Evolutionary conservation across 2,113 vertebrate species (phyloP), one percentile per base, ranked within the genome.

Genomic region (Plecturocebus donacophilus): DNA sequence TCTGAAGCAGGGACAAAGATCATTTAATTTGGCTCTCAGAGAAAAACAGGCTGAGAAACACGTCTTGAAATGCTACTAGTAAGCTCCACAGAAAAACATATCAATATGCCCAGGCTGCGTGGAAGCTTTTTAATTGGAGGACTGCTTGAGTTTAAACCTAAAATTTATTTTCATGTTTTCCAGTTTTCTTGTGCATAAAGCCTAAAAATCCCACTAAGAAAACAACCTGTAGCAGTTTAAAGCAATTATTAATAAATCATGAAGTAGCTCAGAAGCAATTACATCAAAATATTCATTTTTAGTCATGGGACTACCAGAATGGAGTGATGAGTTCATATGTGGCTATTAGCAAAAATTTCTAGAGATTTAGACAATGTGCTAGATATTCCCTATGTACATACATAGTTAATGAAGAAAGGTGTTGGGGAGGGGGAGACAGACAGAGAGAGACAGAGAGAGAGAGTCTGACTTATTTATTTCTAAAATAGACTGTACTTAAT

Each of bases 161-260:
- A 91, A 80, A 30, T 81, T 47, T 64, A 52, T 85, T 61, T 64
- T 64, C 76, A 56, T 8, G 32, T 54, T 90, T 92, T 92, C 30
- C 49, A 68, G 61, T 93, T 94, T 85, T 92, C 91, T 66, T 88
- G 17, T 47, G 10, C 58, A 30, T 19, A 91, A 27, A 94, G 32
- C 14, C 86, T 66, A 7, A 98, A 96, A 96, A n/a, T 96, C 49
- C 95, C 89, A 93, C 95, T 73, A 96, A 97, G 71, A 66, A 98
- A 95, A 97, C 91, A 82, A 98, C 97, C 96, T 98, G 23, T 97
- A 95, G 86, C 96, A 95, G 98, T 99, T 99, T 99, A 99, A 99
- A 98, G 98, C 97, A 98, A 95, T 97, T 98, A 99, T 99, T 98
- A 99, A 99, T 99, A 99, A 99, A 99, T 99, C 91, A 99, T 99